phyloP scores from a whole-genome alignment of 2,113 vertebrate species.

The Sphyrna mokarran region DNA sequence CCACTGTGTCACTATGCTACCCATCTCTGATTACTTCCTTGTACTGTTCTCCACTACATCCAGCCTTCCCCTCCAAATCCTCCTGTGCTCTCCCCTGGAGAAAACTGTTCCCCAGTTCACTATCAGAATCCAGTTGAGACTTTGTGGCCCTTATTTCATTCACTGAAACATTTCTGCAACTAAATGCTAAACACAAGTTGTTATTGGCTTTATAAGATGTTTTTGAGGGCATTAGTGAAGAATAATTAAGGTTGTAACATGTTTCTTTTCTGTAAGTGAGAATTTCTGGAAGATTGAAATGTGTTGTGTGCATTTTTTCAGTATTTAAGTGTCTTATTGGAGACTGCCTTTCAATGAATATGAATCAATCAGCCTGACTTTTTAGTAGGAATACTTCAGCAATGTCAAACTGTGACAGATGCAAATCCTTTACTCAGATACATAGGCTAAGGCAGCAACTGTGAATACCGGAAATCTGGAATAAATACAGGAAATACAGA shows the following conservation, averaged over 20 bases:
- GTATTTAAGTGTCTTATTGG: neutral
- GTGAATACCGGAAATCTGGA: neutral
- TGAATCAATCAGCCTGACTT: neutral
- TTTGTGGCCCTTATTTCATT: no score
- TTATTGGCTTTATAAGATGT: no score
- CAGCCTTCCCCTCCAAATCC: no score
- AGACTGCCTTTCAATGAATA: neutral
- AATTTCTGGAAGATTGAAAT: neutral
- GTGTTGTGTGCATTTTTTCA: neutral
- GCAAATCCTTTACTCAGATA: neutral
- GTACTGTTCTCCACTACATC: no score
- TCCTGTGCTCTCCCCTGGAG: no score
- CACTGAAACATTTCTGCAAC: no score
- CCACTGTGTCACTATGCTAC: no score
- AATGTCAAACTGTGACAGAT: neutral
- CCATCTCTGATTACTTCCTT: no score
- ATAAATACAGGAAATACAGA: neutral
- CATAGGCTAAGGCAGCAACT: neutral
- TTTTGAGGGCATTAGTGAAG: neutral
- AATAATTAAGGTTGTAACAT: neutral
- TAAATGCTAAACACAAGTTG: no score
- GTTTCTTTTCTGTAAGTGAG: neutral
- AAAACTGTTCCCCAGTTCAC: no score
- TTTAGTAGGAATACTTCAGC: neutral
- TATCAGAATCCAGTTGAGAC: no score